A percentile compares a stretch with the other conserved stretches of the same genome.
phyloP scores from a whole-genome alignment of 92 coral and sea anemone genomes.

The Parazoanthus swiftii region DNA sequence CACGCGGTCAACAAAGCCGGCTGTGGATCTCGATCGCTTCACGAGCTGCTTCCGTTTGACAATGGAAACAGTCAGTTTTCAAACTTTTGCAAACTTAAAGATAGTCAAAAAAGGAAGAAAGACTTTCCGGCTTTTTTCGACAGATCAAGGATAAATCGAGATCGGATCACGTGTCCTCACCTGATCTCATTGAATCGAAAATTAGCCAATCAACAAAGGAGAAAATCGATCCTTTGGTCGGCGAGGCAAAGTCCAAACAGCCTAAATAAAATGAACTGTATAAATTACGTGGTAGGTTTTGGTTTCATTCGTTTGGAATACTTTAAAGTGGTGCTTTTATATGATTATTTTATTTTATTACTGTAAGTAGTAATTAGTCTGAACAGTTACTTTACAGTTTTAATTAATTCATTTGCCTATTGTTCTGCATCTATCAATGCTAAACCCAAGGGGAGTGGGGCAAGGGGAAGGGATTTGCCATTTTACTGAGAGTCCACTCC shows the following conservation, averaged over 20 bases:
- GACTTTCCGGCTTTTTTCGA: background rate
- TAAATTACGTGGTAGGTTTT: too few relatives aligned
- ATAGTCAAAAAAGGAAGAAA: background rate
- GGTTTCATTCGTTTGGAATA: too few relatives aligned
- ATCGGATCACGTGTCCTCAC: conserved; percentile 29
- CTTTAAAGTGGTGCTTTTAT: too few relatives aligned
- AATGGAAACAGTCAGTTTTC: background rate
- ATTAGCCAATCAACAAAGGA: conserved; percentile 22
- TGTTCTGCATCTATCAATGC: too few relatives aligned
- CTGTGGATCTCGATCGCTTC: background rate
- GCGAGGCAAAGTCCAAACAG: background rate
- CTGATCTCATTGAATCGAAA: conserved; percentile 31
- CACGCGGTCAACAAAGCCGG: conserved; percentile 28
- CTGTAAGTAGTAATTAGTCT: too few relatives aligned
- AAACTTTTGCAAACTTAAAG: background rate
- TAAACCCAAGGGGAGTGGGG: too few relatives aligned
- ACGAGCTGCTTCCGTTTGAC: background rate
- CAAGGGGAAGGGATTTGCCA: too few relatives aligned
- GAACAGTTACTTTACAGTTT: too few relatives aligned
- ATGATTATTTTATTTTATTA: too few relatives aligned
- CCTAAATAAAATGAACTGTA: background rate
- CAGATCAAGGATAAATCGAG: background rate
- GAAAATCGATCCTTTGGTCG: background rate
- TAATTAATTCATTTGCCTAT: too few relatives aligned
- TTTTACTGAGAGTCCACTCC: too few relatives aligned